These are phyloP conservation scores for Holacanthus passer DNA, from an alignment of 2,113 vertebrate genomes.

Conservation along the genomic window DNA sequence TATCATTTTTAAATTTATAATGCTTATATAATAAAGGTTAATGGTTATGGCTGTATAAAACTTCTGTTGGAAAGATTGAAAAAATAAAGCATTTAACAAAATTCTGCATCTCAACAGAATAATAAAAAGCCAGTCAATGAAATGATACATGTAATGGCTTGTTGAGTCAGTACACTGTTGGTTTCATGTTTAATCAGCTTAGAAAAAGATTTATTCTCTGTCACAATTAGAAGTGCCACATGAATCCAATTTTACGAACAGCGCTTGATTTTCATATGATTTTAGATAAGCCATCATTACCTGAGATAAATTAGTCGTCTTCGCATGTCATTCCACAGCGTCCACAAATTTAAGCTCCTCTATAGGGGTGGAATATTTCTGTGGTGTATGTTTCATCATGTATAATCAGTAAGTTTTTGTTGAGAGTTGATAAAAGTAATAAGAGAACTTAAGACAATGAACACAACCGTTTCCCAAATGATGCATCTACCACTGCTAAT, in stretches of 20 bases:
- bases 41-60: not conserved
- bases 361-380: not conserved
- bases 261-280: not conserved
- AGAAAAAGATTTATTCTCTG: not conserved
- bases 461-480: not conserved
- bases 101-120: not conserved
- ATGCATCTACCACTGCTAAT: no score
- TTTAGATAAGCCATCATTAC: not conserved
- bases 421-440: not conserved
- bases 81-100: not conserved
- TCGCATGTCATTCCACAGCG: not conserved
- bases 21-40: no score
- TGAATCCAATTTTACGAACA: not conserved
- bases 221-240: not conserved
- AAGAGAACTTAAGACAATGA: not conserved
- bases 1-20: not conserved
- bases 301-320: not conserved
- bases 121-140: not conserved
- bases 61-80: not conserved
- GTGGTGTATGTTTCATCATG: not conserved
- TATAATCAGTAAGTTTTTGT: not conserved
- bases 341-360: not conserved
- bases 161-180: not conserved
- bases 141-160: not conserved
- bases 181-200: not conserved